Conservation (phyloP, 2,113 vertebrate genomes). For the Ptyas mucosa region DNA sequence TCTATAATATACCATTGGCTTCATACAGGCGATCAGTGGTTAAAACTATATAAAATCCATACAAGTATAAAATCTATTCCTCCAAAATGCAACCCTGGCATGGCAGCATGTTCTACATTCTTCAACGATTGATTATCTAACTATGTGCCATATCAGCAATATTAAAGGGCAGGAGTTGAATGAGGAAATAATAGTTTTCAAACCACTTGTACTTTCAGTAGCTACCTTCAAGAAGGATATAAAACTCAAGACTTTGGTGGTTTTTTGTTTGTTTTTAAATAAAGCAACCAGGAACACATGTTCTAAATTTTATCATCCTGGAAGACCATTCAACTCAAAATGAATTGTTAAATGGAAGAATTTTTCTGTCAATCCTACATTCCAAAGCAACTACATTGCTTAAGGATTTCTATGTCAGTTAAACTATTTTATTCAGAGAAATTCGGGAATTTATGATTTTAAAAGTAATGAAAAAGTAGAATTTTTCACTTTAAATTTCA, state of each 20-base stretch:
- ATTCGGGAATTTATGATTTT: background rate
- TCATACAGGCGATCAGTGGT: background rate
- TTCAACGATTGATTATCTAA: background rate
- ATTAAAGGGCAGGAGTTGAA: background rate
- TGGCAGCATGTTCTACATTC: background rate
- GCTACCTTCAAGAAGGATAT: background rate
- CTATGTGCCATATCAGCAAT: background rate
- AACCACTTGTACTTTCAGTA: background rate
- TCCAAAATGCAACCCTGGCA: background rate
- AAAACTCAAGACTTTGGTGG: background rate
- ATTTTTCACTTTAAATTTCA: background rate
- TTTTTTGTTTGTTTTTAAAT: background rate
- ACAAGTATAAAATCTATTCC: background rate
- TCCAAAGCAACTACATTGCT: background rate
- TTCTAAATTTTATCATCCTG: background rate
- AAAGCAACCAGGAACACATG: background rate
- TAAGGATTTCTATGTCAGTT: background rate
- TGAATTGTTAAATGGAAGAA: background rate
- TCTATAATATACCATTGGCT: background rate
- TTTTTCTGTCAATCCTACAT: background rate
- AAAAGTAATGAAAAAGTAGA: background rate
- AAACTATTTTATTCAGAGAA: background rate
- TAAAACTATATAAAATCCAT: background rate
- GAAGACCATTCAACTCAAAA: background rate
- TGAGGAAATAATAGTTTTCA: background rate